These are phyloP conservation scores for Propithecus perrieri DNA, from an alignment of 2,797 vertebrate genomes.

Conservation along the genomic window DNA sequence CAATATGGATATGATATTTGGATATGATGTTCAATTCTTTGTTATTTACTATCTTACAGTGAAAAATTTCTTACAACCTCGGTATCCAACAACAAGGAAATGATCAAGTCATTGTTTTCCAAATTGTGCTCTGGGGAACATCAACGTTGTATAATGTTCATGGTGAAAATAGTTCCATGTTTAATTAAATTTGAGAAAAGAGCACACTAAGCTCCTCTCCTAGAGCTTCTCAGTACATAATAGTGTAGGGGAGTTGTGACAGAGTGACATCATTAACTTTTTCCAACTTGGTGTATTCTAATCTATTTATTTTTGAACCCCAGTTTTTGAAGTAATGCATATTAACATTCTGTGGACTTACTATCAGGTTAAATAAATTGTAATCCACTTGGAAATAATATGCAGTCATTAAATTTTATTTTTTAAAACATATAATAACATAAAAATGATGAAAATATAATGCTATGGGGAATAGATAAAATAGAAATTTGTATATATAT, in stretches of 20 bases:
- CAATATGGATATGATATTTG: too few relatives aligned
- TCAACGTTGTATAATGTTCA: not conserved
- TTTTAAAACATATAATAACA: not conserved
- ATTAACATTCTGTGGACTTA: not conserved
- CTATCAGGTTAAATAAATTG: not conserved
- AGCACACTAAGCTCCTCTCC: not conserved
- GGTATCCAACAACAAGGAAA: not conserved
- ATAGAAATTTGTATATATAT: not conserved
- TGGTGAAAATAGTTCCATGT: not conserved
- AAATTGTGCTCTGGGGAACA: not conserved
- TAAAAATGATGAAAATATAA: slow-evolving; percentile 27
- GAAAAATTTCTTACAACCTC: slow-evolving; percentile 15
- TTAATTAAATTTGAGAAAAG: slow-evolving; percentile 41
- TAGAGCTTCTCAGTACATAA: not conserved
- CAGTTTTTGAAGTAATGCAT: slow-evolving; percentile 3
- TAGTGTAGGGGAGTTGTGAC: not conserved
- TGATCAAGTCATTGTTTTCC: not conserved
- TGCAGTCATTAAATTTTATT: not conserved
- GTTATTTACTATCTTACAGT: slow-evolving; percentile 6
- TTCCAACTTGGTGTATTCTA: not conserved
- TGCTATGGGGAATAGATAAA: not conserved
- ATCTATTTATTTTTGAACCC: not conserved
- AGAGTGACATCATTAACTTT: not conserved
- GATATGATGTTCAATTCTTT: not conserved
- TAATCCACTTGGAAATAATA: not conserved